Conservation (phyloP, 2,113 vertebrate species). For the Anarrhichthys ocellatus region DNA sequence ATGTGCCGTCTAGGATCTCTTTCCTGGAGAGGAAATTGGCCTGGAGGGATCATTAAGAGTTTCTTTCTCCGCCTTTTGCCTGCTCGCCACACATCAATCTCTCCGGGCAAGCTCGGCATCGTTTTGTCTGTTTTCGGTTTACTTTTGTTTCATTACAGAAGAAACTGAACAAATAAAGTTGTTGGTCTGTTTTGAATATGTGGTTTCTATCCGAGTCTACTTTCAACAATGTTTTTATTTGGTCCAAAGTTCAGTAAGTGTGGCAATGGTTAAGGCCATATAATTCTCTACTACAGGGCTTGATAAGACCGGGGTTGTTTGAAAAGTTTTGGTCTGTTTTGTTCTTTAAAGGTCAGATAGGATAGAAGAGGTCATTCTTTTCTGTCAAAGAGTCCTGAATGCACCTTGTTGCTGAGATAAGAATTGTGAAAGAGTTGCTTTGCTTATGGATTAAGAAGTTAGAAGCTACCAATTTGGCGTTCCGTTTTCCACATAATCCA, state of each 20-base stretch:
- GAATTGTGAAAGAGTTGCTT: neutral
- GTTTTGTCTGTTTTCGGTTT: neutral
- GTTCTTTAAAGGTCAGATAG: slow-evolving; percentile 15
- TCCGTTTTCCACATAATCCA: too few relatives aligned
- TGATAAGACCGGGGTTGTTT: slow-evolving; percentile 38
- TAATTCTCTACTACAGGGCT: neutral
- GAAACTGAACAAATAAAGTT: neutral
- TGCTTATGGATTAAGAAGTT: neutral
- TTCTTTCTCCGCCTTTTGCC: neutral
- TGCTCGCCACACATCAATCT: neutral
- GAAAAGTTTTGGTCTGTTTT: neutral
- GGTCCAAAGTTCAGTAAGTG: slow-evolving; percentile 18
- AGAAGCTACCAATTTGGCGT: too few relatives aligned
- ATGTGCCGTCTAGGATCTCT: slow-evolving; percentile 41
- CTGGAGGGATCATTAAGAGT: neutral
- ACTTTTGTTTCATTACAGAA: neutral
- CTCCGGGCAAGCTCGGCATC: accelerated
- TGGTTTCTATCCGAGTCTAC: neutral
- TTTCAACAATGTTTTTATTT: slow-evolving; percentile 20
- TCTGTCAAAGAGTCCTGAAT: neutral
- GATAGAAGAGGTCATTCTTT: neutral
- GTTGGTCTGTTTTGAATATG: neutral
- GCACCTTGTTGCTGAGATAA: neutral
- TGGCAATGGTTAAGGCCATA: neutral
- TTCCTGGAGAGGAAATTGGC: slow-evolving; percentile 27